phyloP scores from a whole-genome alignment of 2,888 invertebrate species.

The Drosophila affinis region DNA sequence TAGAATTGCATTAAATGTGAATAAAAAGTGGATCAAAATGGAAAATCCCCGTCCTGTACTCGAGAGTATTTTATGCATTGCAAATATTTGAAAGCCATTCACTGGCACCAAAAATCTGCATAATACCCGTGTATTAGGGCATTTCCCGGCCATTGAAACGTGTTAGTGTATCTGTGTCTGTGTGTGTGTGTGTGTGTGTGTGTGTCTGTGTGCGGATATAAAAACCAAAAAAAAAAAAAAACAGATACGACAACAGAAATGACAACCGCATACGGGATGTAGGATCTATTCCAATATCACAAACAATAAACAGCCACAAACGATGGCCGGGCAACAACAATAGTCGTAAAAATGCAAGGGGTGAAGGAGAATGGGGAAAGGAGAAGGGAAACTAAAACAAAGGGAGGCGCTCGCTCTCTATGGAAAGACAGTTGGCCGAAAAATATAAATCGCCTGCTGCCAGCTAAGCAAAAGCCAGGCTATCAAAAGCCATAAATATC shows the following conservation, averaged over 20 bases:
- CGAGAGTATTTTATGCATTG: conserved; percentile 26
- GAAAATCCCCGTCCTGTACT: conserved; percentile 2
- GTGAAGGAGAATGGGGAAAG: conserved; percentile 1
- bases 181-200: no score
- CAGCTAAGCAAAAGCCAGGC: conserved; percentile 72
- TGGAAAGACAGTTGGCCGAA: conserved; percentile 20
- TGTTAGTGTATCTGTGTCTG: no score
- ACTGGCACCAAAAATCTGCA: conserved; percentile 23
- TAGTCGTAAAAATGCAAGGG: conserved; percentile 65
- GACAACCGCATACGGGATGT: conserved; percentile 57
- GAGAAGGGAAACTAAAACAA: conserved; percentile 44
- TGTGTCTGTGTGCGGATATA: conserved; percentile 59
- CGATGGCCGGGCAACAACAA: conserved; percentile 35
- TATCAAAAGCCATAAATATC: conserved; percentile 67
- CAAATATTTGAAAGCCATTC: conserved; percentile 42
- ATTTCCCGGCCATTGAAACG: conserved; percentile 43
- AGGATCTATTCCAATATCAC: conserved; percentile 39
- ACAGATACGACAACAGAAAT: conserved; percentile 70
- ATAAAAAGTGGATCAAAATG: conserved; percentile 21
- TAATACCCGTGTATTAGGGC: conserved; percentile 44
- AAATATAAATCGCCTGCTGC: conserved; percentile 74
- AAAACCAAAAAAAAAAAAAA: conserved; percentile 55
- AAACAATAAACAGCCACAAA: conserved; percentile 54
- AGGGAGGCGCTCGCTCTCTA: conserved; percentile 34
- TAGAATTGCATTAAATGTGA: conserved; percentile 27